These are phyloP conservation scores for Tenthredo distinguenda DNA, from an alignment of 2,888 invertebrate genomes.

Conservation along the genomic window DNA sequence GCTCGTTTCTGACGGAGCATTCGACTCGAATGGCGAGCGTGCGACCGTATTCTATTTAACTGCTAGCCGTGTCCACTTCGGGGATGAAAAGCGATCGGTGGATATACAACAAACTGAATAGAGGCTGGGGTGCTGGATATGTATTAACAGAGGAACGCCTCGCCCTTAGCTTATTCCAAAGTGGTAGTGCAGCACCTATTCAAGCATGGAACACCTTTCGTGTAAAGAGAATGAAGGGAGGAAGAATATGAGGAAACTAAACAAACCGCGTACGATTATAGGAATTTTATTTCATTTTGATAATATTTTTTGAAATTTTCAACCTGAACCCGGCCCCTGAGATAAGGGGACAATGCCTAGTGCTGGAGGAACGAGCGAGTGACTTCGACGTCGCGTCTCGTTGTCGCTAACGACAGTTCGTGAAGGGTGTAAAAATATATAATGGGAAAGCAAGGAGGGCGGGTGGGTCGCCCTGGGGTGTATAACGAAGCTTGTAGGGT, in stretches of 20 bases:
- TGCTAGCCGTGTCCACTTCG: neutral
- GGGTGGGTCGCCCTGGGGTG: neutral
- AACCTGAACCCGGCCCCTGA: no score
- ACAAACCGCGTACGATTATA: conserved; percentile 9
- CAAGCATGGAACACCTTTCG: neutral
- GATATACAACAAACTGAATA: neutral
- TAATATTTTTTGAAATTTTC: no score
- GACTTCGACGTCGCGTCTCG: neutral
- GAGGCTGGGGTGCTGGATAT: neutral
- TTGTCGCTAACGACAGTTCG: conserved; percentile 28
- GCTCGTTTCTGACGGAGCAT: neutral
- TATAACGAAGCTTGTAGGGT: neutral
- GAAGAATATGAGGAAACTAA: neutral
- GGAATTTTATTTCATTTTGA: no score
- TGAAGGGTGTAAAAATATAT: conserved; percentile 41
- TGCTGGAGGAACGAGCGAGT: neutral
- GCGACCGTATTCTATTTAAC: neutral
- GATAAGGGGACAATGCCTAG: neutral
- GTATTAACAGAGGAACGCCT: neutral
- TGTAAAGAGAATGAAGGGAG: neutral
- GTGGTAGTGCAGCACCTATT: neutral
- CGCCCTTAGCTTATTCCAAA: neutral
- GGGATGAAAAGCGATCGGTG: conserved; percentile 6
- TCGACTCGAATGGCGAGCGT: conserved; percentile 1
- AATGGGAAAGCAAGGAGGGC: conserved; percentile 18